Evolutionary conservation across 1,140 invertebrate species (phyloP).

Genomic region (Pomacea maculata): DNA sequence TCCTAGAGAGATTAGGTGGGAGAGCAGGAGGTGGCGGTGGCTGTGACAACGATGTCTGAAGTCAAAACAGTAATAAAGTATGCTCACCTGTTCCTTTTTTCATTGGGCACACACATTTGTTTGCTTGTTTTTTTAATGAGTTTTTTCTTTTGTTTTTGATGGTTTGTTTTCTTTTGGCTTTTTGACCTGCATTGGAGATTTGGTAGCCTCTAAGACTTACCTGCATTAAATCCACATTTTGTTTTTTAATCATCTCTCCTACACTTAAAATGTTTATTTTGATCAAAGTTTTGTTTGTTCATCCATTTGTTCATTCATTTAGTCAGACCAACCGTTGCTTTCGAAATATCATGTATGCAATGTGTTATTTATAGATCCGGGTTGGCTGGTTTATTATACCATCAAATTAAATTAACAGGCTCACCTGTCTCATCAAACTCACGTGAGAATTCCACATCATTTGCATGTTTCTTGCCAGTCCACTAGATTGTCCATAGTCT

Average conservation of each 20-base stretch:
- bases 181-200: neutral
- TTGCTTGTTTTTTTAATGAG: neutral
- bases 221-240: neutral
- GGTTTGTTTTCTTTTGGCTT: neutral
- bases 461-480: too few relatives aligned
- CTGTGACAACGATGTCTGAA: too few relatives aligned
- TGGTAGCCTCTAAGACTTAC: neutral
- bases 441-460: too few relatives aligned
- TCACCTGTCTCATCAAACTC: too few relatives aligned
- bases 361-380: neutral
- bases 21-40: too few relatives aligned
- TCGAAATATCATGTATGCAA: neutral
- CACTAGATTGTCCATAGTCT: too few relatives aligned
- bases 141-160: neutral
- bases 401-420: neutral
- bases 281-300: neutral
- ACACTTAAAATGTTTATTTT: too few relatives aligned
- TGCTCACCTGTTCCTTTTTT: too few relatives aligned
- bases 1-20: too few relatives aligned
- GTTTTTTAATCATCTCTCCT: too few relatives aligned
- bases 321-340: neutral
- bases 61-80: too few relatives aligned
- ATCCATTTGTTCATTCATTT: conserved; percentile 7
- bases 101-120: too few relatives aligned
- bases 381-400: neutral